Percentiles rank a stretch among this genome's conserved stretches.
These are phyloP conservation scores for Diaperis boleti DNA, from an alignment of 2,888 invertebrate genomes.

Conservation along the genomic window DNA sequence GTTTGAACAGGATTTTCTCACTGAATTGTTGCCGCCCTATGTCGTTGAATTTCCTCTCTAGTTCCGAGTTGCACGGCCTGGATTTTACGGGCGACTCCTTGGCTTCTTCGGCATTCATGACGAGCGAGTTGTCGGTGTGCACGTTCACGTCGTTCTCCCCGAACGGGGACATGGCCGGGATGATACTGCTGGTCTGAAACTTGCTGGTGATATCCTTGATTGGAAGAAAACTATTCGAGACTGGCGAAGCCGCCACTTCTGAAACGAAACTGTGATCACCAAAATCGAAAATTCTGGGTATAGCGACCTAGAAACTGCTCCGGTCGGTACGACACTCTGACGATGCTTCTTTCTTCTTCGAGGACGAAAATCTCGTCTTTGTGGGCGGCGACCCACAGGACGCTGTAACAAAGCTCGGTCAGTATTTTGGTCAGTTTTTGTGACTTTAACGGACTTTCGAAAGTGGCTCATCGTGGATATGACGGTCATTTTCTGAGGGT, in stretches of 20 bases:
- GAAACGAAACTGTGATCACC: background rate
- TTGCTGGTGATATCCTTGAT: constrained; percentile 61
- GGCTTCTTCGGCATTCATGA: constrained; percentile 80
- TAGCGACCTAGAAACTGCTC: constrained; percentile 64
- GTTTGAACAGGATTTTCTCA: constrained; percentile 76
- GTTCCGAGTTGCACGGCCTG: constrained; percentile 53
- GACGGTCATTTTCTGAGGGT: constrained; percentile 77
- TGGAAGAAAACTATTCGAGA: constrained; percentile 46
- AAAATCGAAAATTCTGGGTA: background rate
- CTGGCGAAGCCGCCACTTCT: constrained; percentile 22
- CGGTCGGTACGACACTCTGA: constrained; percentile 82
- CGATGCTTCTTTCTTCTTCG: constrained; percentile 81
- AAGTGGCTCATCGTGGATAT: constrained; percentile 76
- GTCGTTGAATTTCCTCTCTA: constrained; percentile 72
- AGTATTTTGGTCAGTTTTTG: too few species aligned
- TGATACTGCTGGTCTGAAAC: constrained; percentile 60
- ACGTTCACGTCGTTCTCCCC: constrained; percentile 56
- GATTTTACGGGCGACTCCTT: constrained; percentile 77
- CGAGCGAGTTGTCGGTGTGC: constrained; percentile 65
- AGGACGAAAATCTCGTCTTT: constrained; percentile 86
- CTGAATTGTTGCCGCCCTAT: constrained; percentile 81
- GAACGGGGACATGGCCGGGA: constrained; percentile 58
- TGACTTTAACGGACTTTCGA: constrained; percentile 66
- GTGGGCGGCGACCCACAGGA: constrained; percentile 72
- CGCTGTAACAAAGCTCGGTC: constrained; percentile 65